These are phyloP conservation scores for Alosa alosa DNA, from an alignment of 2,113 vertebrate genomes.

Conservation along the genomic window DNA sequence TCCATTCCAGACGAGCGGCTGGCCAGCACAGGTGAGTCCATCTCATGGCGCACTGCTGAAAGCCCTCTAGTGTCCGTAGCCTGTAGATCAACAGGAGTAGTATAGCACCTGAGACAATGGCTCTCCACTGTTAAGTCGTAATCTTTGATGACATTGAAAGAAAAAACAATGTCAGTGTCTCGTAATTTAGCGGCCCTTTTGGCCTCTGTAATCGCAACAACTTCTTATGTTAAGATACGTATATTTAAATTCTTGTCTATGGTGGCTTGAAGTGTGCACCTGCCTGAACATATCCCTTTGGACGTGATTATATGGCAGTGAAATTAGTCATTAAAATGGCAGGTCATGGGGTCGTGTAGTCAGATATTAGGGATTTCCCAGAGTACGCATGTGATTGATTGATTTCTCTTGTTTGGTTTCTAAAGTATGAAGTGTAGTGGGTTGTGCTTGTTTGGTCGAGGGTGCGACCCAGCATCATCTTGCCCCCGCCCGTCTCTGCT, in stretches of 20 bases:
- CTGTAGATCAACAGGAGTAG: not conserved
- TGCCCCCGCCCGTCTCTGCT: constrained; percentile 56
- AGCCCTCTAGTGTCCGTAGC: not conserved
- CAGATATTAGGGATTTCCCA: not conserved
- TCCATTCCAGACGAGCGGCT: constrained; percentile 71
- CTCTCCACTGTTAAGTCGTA: not conserved
- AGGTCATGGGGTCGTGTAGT: not conserved
- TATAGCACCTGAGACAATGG: not conserved
- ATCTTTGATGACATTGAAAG: not conserved
- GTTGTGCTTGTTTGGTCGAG: not conserved
- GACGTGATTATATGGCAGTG: not conserved
- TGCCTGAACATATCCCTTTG: not conserved
- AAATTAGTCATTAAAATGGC: not conserved
- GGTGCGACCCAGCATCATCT: not conserved
- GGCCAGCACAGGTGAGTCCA: constrained; percentile 74
- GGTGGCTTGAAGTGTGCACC: not conserved
- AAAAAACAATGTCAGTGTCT: not conserved
- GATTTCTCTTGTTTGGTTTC: not conserved
- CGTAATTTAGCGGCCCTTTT: not conserved
- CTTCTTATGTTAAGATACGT: not conserved
- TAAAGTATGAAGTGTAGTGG: not conserved
- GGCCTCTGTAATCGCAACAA: not conserved
- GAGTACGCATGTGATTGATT: not conserved
- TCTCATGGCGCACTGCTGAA: not conserved
- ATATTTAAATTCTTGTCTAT: not conserved